Conservation (phyloP, 2,797 vertebrate species). For the Ateles fusciceps region DNA sequence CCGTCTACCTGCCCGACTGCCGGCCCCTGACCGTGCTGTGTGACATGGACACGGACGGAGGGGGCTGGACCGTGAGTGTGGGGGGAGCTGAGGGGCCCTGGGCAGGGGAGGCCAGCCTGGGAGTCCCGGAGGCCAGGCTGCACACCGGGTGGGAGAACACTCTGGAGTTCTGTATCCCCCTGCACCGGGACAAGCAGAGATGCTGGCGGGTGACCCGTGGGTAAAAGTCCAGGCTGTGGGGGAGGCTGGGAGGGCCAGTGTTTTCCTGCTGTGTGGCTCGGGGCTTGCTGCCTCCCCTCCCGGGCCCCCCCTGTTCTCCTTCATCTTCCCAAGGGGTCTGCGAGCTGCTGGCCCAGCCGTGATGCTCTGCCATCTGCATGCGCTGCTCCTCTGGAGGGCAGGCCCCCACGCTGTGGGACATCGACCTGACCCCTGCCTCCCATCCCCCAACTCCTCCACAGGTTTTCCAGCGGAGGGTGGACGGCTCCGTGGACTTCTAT, state of each 20-base stretch:
- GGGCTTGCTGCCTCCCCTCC: background rate
- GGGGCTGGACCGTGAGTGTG: constrained; percentile 82
- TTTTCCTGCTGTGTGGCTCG: background rate
- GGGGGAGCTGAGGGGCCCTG: fast-evolving
- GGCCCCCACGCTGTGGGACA: fast-evolving
- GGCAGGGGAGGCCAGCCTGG: fast-evolving
- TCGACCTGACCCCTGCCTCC: background rate
- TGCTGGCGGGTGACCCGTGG: fast-evolving
- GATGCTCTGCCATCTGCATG: fast-evolving
- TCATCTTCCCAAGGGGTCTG: fast-evolving
- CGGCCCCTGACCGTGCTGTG: constrained; percentile 73
- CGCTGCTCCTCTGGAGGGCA: fast-evolving
- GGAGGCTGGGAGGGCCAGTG: fast-evolving
- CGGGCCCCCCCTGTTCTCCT: background rate
- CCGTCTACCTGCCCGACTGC: constrained; percentile 76
- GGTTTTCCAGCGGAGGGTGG: constrained; percentile 80
- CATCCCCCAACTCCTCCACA: background rate
- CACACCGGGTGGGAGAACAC: fast-evolving
- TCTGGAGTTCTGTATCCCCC: fast-evolving
- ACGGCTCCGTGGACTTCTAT: constrained; percentile 81
- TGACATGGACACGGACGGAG: constrained; percentile 79
- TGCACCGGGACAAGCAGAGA: fast-evolving
- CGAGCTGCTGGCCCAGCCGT: fast-evolving
- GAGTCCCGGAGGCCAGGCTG: background rate
- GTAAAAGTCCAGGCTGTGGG: background rate